A percentile compares a stretch with the other conserved stretches of the same genome.
Evolutionary conservation across 2,113 vertebrate species (phyloP).

Genomic region (Onychostoma macrolepis): DNA sequence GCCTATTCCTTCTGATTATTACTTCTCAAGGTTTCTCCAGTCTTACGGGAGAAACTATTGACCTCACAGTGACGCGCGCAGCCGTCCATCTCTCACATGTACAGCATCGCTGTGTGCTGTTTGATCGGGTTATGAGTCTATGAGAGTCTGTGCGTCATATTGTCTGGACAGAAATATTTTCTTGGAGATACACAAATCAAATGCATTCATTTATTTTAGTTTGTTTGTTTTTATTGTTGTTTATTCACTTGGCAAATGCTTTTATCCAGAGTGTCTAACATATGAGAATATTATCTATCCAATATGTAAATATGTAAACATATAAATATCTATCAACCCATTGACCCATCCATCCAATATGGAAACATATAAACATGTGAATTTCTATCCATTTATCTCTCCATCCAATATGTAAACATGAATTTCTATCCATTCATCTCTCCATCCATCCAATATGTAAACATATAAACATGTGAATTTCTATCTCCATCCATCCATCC

Average conservation of each 20-base stretch:
- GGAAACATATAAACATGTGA: too few relatives aligned
- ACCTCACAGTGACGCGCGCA: neutral
- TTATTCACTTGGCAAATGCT: too few relatives aligned
- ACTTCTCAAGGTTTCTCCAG: slow-evolving; percentile 34
- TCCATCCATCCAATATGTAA: neutral
- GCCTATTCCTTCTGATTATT: slow-evolving; percentile 1
- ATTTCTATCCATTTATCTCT: too few relatives aligned
- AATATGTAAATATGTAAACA: too few relatives aligned
- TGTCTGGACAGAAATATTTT: neutral
- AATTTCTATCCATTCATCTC: neutral
- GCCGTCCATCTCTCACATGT: neutral
- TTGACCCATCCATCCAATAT: too few relatives aligned
- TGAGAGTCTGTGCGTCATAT: neutral
- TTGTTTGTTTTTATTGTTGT: neutral
- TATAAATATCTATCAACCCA: too few relatives aligned
- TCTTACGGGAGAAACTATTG: slow-evolving; percentile 1
- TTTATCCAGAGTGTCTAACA: too few relatives aligned
- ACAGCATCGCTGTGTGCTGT: neutral
- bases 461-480: neutral
- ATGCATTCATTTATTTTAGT: neutral
- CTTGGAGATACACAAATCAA: neutral
- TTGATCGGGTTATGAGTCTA: neutral
- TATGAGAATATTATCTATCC: too few relatives aligned
- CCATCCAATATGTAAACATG: neutral
- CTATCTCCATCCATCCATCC: neutral